A percentile compares a stretch with the other conserved stretches of the same genome.
Evolutionary conservation across 2,113 vertebrate genomes (phyloP).

Genomic region (Jacana jacana): DNA sequence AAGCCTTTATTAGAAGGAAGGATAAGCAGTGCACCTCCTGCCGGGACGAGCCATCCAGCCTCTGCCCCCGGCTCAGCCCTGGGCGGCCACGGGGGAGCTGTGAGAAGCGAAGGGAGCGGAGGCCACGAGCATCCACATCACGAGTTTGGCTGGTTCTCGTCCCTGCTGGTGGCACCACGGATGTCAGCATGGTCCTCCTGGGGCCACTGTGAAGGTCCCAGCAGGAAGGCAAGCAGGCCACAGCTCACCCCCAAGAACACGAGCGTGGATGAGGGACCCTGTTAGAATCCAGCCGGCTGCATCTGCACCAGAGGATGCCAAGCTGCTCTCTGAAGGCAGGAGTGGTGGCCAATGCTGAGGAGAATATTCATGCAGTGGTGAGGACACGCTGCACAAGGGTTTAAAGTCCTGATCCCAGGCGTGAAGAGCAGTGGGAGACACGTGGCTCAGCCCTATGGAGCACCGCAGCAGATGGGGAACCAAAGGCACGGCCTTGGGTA

Average conservation of each 20-base stretch:
- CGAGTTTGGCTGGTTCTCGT: accelerated
- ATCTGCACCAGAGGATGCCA: background rate
- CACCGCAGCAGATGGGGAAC: background rate
- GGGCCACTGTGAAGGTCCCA: background rate
- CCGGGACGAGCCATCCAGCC: background rate
- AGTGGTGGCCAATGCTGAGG: background rate
- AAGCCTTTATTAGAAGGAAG: slow-evolving; percentile 22
- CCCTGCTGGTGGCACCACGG: background rate
- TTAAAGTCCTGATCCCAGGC: background rate
- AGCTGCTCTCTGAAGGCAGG: background rate
- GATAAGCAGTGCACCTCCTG: background rate
- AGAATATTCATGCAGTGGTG: background rate
- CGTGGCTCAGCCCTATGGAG: accelerated
- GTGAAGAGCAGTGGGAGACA: background rate
- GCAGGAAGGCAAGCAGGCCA: background rate
- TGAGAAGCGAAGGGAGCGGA: background rate
- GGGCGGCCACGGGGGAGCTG: background rate
- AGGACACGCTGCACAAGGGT: background rate
- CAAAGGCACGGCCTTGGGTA: accelerated
- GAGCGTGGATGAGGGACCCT: background rate
- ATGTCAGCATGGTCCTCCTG: background rate
- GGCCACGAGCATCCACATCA: background rate
- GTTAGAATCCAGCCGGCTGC: no score
- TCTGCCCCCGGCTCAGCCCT: background rate
- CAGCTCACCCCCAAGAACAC: background rate